These are phyloP conservation scores for Clarias fuscus DNA, from an alignment of 2,797 vertebrate species.

Conservation along the genomic window DNA sequence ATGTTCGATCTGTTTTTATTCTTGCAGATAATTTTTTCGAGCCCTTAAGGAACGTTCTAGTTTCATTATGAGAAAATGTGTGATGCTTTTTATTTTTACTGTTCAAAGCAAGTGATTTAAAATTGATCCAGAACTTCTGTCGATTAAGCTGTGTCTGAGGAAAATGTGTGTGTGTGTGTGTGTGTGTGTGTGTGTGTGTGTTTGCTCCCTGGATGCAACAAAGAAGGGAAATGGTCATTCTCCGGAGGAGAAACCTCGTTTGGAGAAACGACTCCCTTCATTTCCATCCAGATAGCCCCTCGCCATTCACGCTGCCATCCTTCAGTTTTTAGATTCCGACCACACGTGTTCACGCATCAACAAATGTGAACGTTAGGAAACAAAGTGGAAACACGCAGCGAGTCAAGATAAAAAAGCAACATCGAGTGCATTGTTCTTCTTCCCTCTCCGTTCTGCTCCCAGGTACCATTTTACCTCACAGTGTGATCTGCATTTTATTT, in stretches of 20 bases:
- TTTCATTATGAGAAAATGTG: not conserved
- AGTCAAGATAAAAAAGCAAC: slow-evolving; percentile 18
- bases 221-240: slow-evolving; percentile 3
- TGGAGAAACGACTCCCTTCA: not conserved
- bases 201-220: not conserved
- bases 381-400: slow-evolving; percentile 22
- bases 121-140: slow-evolving; percentile 6
- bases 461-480: slow-evolving; percentile 21
- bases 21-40: not conserved
- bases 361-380: not conserved
- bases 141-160: slow-evolving; percentile 1
- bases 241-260: slow-evolving; percentile 4
- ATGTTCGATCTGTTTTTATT: slow-evolving; percentile 12
- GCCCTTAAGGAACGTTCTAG: not conserved
- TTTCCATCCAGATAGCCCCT: not conserved
- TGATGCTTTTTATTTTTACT: not conserved
- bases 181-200: not conserved
- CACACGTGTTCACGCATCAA: not conserved
- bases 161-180: not conserved
- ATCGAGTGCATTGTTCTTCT: slow-evolving; percentile 6
- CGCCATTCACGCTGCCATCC: not conserved
- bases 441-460: slow-evolving; percentile 8
- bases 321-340: not conserved
- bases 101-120: slow-evolving; percentile 12
- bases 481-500: slow-evolving; percentile 30